Percentiles rank a stretch among this genome's conserved stretches.
These are phyloP conservation scores for Trissolcus brochymenae DNA, from an alignment of 2,888 invertebrate species.

Conservation along the genomic window DNA sequence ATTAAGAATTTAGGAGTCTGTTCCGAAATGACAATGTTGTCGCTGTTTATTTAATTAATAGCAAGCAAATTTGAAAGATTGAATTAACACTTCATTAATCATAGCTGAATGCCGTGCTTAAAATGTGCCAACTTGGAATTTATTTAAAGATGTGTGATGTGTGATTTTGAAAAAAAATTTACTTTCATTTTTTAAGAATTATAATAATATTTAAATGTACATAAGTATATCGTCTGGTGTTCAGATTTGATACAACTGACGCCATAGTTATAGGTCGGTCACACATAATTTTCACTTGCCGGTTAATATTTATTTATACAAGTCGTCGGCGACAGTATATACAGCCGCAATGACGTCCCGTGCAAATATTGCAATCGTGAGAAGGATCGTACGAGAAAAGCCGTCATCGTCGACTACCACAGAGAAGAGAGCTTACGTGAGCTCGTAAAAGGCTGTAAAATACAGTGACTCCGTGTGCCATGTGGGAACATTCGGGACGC, in stretches of 20 bases:
- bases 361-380: conserved; percentile 65
- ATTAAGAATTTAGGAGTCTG: conserved; percentile 48
- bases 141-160: too few species aligned
- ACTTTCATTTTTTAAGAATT: too few species aligned
- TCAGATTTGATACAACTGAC: conserved; percentile 32
- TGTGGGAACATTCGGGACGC: conserved; percentile 60
- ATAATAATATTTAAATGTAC: too few species aligned
- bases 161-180: too few species aligned
- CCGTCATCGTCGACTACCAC: conserved; percentile 58
- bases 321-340: conserved; percentile 50
- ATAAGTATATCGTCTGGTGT: conserved; percentile 52
- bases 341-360: conserved; percentile 47
- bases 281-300: conserved; percentile 11
- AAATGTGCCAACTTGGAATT: too few species aligned
- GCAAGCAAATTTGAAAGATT: conserved; percentile 1
- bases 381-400: conserved; percentile 67
- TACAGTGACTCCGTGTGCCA: conserved; percentile 59
- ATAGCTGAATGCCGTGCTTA: too few species aligned
- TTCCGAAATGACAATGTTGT: conserved; percentile 27
- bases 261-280: conserved; percentile 31
- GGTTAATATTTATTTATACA: conserved; percentile 50
- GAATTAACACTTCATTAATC: too few species aligned
- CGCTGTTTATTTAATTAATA: conserved; percentile 32
- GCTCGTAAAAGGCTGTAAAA: conserved; percentile 59
- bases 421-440: conserved; percentile 57